phyloP scores from a whole-genome alignment of 2,888 invertebrate genomes.

The Megalurothrips usitatus region DNA sequence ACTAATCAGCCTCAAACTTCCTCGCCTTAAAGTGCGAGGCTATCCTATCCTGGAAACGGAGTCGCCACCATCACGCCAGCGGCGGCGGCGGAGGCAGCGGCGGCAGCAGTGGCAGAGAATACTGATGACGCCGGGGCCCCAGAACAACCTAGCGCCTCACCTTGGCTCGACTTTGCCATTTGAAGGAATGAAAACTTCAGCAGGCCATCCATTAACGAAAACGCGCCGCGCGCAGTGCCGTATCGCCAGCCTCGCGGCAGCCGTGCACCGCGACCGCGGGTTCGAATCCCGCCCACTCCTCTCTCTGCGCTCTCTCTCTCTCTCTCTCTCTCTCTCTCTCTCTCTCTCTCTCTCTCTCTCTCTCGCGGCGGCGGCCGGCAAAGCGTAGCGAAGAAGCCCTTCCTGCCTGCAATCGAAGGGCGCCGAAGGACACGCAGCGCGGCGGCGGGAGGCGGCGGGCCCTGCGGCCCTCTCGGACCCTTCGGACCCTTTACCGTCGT shows the following conservation, averaged over 20 bases:
- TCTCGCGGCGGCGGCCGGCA: too few species aligned
- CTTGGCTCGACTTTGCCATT: background rate
- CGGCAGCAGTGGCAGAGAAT: background rate
- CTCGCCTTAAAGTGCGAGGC: background rate
- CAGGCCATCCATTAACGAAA: too few species aligned
- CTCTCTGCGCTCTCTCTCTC: too few species aligned
- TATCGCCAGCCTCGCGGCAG: too few species aligned
- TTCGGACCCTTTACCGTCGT: background rate
- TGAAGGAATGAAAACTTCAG: too few species aligned
- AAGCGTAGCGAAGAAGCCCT: background rate
- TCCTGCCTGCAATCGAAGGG: background rate
- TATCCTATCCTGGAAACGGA: background rate
- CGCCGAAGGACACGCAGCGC: too few species aligned
- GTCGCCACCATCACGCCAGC: background rate
- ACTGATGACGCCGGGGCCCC: background rate
- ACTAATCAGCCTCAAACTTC: background rate
- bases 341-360: too few species aligned
- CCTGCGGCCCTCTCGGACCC: too few species aligned
- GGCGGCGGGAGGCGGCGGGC: background rate
- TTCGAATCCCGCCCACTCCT: too few species aligned
- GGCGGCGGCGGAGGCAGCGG: background rate
- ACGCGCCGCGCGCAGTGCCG: too few species aligned
- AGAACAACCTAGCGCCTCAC: background rate
- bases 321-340: too few species aligned
- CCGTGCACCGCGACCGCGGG: too few species aligned